Conservation (phyloP, 1,140 invertebrate genomes). For the Caerostris extrusa region DNA sequence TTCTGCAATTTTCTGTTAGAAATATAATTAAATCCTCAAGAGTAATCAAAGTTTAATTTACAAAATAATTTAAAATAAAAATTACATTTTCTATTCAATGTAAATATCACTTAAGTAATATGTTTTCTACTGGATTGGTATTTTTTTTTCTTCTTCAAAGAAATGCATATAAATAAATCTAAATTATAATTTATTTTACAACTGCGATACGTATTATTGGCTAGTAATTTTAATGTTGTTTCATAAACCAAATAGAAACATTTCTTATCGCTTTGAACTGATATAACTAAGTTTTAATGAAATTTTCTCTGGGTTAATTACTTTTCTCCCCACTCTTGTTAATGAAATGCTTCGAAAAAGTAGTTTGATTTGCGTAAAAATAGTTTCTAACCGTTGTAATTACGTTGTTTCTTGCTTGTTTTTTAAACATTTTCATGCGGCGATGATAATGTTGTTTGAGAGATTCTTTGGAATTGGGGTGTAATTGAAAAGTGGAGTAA, state of each 20-base stretch:
- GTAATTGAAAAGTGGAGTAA: not conserved
- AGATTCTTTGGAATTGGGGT: not conserved
- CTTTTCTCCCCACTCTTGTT: conserved; percentile 3
- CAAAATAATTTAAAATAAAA: not conserved
- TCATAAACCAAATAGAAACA: conserved; percentile 17
- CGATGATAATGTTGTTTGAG: not conserved
- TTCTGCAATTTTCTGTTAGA: not conserved
- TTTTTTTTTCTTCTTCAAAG: not conserved
- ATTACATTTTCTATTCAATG: not conserved
- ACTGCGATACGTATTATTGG: not conserved
- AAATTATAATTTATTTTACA: conserved; percentile 2
- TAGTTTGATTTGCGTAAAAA: not conserved
- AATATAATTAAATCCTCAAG: not conserved
- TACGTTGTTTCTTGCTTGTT: not conserved
- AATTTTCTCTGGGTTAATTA: conserved; percentile 21
- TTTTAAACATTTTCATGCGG: not conserved
- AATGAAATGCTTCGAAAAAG: conserved; percentile 37
- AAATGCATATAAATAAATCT: not conserved
- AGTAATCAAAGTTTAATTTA: not conserved
- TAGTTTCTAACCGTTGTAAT: not conserved
- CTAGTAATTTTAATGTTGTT: conserved; percentile 5
- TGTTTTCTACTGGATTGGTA: not conserved
- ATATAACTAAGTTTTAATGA: conserved; percentile 37
- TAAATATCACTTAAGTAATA: not conserved
- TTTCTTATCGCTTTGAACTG: conserved; percentile 38